Evolutionary conservation across 2,797 vertebrate species (phyloP), one percentile per base, ranked within the genome.

Genomic region (Muraenolepis orangiensis): DNA sequence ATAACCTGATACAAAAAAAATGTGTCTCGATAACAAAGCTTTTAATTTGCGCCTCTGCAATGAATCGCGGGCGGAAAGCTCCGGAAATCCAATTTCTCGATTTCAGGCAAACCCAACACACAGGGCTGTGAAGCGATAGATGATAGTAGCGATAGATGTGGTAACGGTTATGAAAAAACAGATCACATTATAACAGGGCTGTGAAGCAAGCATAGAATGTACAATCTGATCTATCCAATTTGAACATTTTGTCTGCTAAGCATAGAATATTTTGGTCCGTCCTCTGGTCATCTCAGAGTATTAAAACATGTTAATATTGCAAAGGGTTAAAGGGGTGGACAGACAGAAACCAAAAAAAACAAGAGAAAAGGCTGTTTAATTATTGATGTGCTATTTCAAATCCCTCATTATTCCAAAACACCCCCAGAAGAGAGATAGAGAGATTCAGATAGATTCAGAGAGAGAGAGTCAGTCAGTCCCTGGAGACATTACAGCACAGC

Each of bases 1-100:
- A 91, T 90, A 85, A 88, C 86, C 87, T 80, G 84, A 87, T 81
- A 80, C 75, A 81, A 86, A 88, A 85, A n/a, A 57, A 2, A 10
- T 57, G 51, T 57, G 70, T 83, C 83, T 74, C 66, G 77, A 89
- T 86, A 23, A 57, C 79, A 72, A 82, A 87, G 88, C 74, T 79
- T 78, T 81, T 88, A 64, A 72, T 83, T 78, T 72, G 71, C 77
- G 69, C 68, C 46, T 51, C 57, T 38, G 72, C 51, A 57, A 23
- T 23, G 51, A 57, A 57, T 23, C 6, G 51, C 10, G 20, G 51
- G 51, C 23, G 1, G 7, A 57, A 57, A 57, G 42, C 51, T 7
- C 51, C 51, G 23, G 20, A 57, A 23, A 57, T 57, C 1, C 51
- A 57, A 57, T n/a, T n/a, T 6, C 6, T n/a, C 6, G 8, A 8